phyloP scores from a whole-genome alignment of 1,140 invertebrate species.

The Diorhabda sublineata region DNA sequence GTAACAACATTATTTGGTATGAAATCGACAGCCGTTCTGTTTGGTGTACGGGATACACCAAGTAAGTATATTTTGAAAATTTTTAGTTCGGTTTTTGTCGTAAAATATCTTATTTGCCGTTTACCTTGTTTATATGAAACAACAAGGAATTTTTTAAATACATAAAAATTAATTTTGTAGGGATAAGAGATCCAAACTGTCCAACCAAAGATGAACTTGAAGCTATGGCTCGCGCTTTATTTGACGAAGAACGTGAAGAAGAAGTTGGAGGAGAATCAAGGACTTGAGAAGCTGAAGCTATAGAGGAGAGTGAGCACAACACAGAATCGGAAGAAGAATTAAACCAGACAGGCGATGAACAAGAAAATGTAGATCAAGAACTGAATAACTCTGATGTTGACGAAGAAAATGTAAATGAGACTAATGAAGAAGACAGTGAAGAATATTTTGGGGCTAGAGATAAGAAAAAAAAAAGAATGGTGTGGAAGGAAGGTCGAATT shows the following conservation, averaged over 20 bases:
- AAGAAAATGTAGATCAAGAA: conserved; percentile 13
- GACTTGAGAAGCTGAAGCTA: background rate
- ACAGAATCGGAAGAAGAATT: conserved; percentile 1
- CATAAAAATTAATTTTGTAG: conserved; percentile 8
- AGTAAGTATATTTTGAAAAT: conserved; percentile 1
- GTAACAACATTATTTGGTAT: background rate
- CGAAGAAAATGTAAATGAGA: background rate
- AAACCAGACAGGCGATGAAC: background rate
- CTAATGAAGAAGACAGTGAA: conserved; percentile 4
- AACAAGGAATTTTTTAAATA: background rate
- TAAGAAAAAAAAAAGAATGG: conserved; percentile 7
- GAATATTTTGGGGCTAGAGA: conserved; percentile 10
- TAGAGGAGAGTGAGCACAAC: background rate
- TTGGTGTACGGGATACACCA: background rate
- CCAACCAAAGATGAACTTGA: conserved; percentile 11
- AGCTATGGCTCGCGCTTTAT: conserved; percentile 11
- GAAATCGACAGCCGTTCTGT: background rate
- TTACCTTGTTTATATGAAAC: background rate
- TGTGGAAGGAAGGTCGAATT: conserved; percentile 9
- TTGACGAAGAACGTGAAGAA: conserved; percentile 5
- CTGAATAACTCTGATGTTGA: conserved; percentile 8
- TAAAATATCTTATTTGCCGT: background rate
- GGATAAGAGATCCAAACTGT: conserved; percentile 9
- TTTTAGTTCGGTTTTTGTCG: background rate
- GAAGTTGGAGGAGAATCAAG: conserved; percentile 10